Evolutionary conservation across 2,797 vertebrate genomes (phyloP), one percentile per base, ranked within the genome.

Genomic region (Coregonus sp.): DNA sequence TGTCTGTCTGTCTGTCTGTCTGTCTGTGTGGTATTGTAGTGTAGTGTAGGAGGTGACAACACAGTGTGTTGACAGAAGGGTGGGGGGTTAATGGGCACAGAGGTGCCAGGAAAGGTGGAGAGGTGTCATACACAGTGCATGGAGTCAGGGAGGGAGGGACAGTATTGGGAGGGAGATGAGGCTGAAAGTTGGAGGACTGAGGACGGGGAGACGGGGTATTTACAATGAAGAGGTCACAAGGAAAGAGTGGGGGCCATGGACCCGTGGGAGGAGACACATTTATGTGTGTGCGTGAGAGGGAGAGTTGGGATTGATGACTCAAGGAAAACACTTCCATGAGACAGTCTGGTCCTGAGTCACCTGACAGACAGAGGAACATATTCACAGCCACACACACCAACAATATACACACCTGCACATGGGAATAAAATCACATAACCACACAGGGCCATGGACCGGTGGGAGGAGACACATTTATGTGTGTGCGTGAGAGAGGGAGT

Each of bases 311-410:
- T 4, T n/a, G 54, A 80, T 81, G 78, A 89, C 71, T 87, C 80
- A 84, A 16, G 56, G 33, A 80, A 78, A 72, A 76, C 29, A 11
- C 16, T 70, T 50, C 72, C 66, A 75, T 73, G 66, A 82, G 71
- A 81, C 69, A 33, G 71, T 75, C 51, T 37, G 74, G 73, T 76
- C 81, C 81, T 84, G 73, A 80, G 66, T 84, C 82, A 86, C 81
- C 78, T 80, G 40, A 47, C 7, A 47, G 9, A 47, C 9, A 47
- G 40, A 47, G 40, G 40, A 47, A 2, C 40, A 47, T 2, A 47
- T 47, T 47, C 40, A 82, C 76, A 77, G 61, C 56, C 73, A 78
- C 59, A 75, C 74, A 51, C 56, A 74, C 74, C 31, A 70, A 54
- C 73, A 67, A 18, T 6, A 18, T 56, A 4, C 59, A 61, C 56